phyloP scores from a whole-genome alignment of 2,113 vertebrate species.

The Channa argus region DNA sequence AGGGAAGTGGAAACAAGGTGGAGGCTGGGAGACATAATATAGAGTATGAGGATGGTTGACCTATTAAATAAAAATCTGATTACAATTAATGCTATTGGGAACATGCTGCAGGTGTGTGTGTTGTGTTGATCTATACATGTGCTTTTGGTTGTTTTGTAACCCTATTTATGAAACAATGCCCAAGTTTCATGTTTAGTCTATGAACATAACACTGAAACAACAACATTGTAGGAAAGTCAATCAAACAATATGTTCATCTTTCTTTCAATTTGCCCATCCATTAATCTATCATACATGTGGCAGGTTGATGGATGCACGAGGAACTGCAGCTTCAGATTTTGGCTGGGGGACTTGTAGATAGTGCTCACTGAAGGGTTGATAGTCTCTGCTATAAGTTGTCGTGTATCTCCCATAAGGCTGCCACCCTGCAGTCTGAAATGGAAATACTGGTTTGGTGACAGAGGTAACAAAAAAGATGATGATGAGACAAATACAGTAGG shows the following conservation, averaged over 20 bases:
- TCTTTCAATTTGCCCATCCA: not conserved
- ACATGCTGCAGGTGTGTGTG: not conserved
- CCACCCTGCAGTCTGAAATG: not conserved
- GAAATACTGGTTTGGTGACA: not conserved
- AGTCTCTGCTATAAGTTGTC: constrained; percentile 38
- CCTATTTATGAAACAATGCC: not conserved
- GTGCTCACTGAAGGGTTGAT: not conserved
- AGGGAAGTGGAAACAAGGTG: not conserved
- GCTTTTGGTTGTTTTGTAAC: constrained; percentile 25
- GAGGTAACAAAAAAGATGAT: not conserved
- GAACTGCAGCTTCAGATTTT: not conserved
- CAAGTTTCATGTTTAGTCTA: constrained; percentile 4
- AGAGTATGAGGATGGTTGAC: not conserved
- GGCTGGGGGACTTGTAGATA: not conserved
- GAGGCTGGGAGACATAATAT: constrained; percentile 3
- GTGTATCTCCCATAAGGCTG: constrained; percentile 7
- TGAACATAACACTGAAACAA: constrained; percentile 4
- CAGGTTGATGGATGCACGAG: not conserved
- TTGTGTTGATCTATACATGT: constrained; percentile 1
- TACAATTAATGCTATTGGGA: not conserved
- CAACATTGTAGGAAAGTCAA: not conserved
- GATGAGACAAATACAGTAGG: too few relatives aligned
- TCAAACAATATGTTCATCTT: not conserved
- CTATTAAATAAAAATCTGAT: not conserved
- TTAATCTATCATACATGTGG: constrained; percentile 11